phyloP scores from a whole-genome alignment of 2,113 vertebrate genomes.

The Hemicordylus capensis region DNA sequence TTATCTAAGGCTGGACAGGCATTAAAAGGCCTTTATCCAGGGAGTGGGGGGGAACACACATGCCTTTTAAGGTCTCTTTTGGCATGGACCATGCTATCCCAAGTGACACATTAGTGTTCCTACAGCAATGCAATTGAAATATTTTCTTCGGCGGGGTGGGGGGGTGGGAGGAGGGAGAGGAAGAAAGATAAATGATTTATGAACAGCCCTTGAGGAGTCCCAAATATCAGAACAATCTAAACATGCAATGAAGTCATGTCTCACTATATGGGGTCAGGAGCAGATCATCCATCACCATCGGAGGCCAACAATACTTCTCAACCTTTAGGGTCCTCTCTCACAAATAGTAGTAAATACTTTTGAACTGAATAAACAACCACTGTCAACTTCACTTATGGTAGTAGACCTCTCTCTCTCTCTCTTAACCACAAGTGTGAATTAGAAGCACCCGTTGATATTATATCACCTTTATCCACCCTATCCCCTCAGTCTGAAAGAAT shows the following conservation, averaged over 20 bases:
- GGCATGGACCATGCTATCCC: slow-evolving; percentile 81
- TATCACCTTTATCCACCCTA: background rate
- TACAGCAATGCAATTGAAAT: slow-evolving; percentile 83
- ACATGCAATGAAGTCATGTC: slow-evolving; percentile 89
- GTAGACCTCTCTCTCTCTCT: slow-evolving; percentile 76
- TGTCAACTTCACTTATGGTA: slow-evolving; percentile 80
- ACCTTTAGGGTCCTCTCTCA: slow-evolving; percentile 81
- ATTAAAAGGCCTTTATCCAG: slow-evolving; percentile 95
- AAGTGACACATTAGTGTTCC: slow-evolving; percentile 79
- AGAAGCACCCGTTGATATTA: slow-evolving; percentile 45
- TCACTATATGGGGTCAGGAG: slow-evolving; percentile 83
- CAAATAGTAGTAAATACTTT: slow-evolving; percentile 86
- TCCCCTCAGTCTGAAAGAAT: slow-evolving; percentile 41
- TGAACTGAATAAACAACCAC: slow-evolving; percentile 83
- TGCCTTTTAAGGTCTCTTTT: slow-evolving; percentile 90
- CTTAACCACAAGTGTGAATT: slow-evolving; percentile 60
- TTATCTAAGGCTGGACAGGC: slow-evolving; percentile 99
- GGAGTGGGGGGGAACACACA: slow-evolving; percentile 70
- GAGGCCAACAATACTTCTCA: slow-evolving; percentile 81
- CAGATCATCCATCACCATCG: slow-evolving; percentile 83
- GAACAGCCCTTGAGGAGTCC: slow-evolving; percentile 84
- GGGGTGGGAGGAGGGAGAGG: slow-evolving; percentile 58
- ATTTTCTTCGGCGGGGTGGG: slow-evolving; percentile 74
- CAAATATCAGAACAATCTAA: slow-evolving; percentile 88
- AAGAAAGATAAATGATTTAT: slow-evolving; percentile 88